Evolutionary conservation across 2,888 invertebrate genomes (phyloP).

Genomic region (Agrilus cyanescens): DNA sequence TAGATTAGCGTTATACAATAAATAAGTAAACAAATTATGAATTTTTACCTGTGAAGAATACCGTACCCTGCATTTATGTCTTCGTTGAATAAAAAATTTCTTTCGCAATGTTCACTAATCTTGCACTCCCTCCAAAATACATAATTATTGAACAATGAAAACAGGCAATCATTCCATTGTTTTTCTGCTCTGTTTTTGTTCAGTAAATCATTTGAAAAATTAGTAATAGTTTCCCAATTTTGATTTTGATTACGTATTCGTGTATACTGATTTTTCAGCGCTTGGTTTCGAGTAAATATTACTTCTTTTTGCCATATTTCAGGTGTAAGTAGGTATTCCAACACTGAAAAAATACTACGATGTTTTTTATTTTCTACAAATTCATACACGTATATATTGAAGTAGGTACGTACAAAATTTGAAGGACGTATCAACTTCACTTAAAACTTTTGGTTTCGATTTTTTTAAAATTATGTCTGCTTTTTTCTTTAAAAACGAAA

Average conservation of each 20-base stretch:
- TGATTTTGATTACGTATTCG: background rate
- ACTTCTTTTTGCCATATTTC: conserved; percentile 12
- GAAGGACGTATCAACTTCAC: background rate
- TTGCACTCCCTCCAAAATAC: conserved; percentile 14
- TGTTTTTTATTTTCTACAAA: no score
- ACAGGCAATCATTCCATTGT: conserved; percentile 13
- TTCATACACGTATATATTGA: no score
- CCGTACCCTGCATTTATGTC: conserved; percentile 27
- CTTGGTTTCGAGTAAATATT: background rate
- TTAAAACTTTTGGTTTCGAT: background rate
- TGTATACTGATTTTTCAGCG: no score
- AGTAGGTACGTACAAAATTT: no score
- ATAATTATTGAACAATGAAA: no score
- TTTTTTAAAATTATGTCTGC: conserved; percentile 1
- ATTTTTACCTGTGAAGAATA: conserved; percentile 29
- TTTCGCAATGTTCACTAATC: conserved; percentile 12
- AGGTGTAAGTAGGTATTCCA: conserved; percentile 10
- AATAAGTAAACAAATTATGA: no score
- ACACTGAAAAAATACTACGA: conserved; percentile 10
- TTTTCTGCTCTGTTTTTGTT: conserved; percentile 11
- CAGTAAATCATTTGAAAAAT: conserved; percentile 10
- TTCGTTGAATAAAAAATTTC: conserved; percentile 17
- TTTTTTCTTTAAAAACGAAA: background rate
- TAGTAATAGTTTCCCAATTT: conserved; percentile 2
- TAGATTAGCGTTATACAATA: no score